Base-by-base conservation (phyloP, 1,140 invertebrate species). In the Meloidogyne floridensis region DNA sequence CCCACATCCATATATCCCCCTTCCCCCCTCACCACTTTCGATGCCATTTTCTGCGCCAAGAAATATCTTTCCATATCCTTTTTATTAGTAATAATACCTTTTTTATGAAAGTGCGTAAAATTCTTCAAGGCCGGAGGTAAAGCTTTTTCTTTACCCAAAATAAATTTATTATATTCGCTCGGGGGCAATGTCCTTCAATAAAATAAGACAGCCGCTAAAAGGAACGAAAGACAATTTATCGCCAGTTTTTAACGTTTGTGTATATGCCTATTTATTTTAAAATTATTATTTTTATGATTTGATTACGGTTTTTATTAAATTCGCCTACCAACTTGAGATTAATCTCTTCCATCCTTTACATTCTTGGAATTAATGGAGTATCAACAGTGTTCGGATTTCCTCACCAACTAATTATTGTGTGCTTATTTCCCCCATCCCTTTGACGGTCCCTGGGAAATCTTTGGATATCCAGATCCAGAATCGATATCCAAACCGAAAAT, bases 51-150 rank as follows among this genome's bases (percentile, higher is more conserved):
- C 13, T n/a, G 59, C 59, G 59, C 59, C 59, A 65, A 65, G 59
- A 65, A 65, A n/a, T 65, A 65, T 65, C 59, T n/a, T 59, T n/a
- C 59, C 59, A 65, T 65, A 65, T 65, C 59, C 59, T 65, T 59
- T 59, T 15, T 59, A 59, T 11, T 65, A 65, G n/a, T 65, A 65
- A 65, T 65, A 65, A 54, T 54, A 54, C 53, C n/a, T 65, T 65
- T 65, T 65, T 65, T 65, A 65, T 65, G 59, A 65, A 65, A 65
- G 59, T 65, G 15, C 15, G 15, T 65, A 65, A 65, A 65, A n/a
- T n/a, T 6, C 15, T n/a, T 15, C 59, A 65, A 65, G 59, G 59
- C 59, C 59, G 59, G 59, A 65, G 59, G 59, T 65, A 15, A 15
- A 65, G 59, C 59, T 65, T 65, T 65, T 59, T 59, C 54, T 9